phyloP scores from a whole-genome alignment of 2,113 vertebrate genomes.

The Orientallactaga bullata region DNA sequence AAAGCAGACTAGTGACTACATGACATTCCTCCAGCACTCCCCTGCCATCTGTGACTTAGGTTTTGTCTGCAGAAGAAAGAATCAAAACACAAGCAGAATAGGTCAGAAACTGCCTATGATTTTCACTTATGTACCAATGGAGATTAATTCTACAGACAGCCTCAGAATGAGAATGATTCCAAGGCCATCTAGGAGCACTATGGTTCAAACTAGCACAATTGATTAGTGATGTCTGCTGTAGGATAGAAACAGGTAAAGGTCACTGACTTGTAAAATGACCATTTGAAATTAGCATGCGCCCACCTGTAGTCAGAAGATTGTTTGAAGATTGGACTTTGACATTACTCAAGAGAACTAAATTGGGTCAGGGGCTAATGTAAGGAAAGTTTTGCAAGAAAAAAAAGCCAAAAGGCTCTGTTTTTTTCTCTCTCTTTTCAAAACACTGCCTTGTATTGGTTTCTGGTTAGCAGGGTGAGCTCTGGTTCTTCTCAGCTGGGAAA shows the following conservation, averaged over 20 bases:
- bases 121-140: neutral
- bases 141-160: neutral
- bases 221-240: neutral
- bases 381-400: neutral
- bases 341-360: constrained; percentile 5
- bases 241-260: neutral
- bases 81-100: neutral
- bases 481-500: neutral
- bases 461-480: neutral
- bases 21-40: neutral
- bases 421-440: constrained; percentile 38
- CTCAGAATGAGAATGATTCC: neutral
- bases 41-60: neutral
- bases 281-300: neutral
- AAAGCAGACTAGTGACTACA: neutral
- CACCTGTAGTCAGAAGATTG: neutral
- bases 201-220: neutral
- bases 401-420: neutral
- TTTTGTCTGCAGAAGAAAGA: neutral
- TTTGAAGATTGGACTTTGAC: neutral
- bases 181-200: neutral
- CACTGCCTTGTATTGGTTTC: neutral
- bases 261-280: neutral
- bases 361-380: neutral
- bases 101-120: neutral